These are phyloP conservation scores for Carassius auratus DNA, from an alignment of 2,113 vertebrate genomes.

Conservation along the genomic window DNA sequence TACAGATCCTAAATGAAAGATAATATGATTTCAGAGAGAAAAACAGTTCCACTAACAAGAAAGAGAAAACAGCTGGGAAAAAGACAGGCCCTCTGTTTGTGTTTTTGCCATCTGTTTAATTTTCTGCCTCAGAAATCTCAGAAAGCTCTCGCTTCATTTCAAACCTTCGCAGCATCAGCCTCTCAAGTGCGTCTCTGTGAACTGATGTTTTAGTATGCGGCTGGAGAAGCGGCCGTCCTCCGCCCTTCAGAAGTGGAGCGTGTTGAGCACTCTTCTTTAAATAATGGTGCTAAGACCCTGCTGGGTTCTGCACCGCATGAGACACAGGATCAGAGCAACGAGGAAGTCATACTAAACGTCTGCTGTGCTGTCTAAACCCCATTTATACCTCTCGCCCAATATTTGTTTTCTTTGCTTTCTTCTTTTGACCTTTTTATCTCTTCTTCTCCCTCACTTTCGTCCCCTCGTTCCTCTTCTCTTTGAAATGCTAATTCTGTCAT, in stretches of 20 bases:
- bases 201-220: conserved; percentile 44
- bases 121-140: conserved; percentile 35
- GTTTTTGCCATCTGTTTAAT: conserved; percentile 41
- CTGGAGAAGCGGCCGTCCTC: conserved; percentile 21
- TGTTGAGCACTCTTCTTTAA: conserved; percentile 41
- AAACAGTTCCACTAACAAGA: neutral
- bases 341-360: conserved; percentile 13
- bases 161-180: conserved; percentile 1
- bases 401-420: conserved; percentile 8
- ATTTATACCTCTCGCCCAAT: neutral
- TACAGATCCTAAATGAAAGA: neutral
- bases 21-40: neutral
- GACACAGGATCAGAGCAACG: conserved; percentile 23
- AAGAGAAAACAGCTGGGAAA: conserved; percentile 32
- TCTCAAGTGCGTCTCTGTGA: conserved; percentile 31
- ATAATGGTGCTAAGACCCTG: conserved; percentile 37
- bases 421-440: conserved; percentile 3
- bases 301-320: conserved; percentile 41
- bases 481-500: conserved; percentile 30
- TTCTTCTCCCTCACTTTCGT: neutral
- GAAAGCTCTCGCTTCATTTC: conserved; percentile 12
- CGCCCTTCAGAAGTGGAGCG: conserved; percentile 26
- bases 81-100: neutral
- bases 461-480: conserved; percentile 29
- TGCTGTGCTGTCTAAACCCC: neutral